A percentile compares a stretch with the other conserved stretches of the same genome.
Conservation (phyloP, 2,797 vertebrate genomes). For the Megaceryle alcyon region DNA sequence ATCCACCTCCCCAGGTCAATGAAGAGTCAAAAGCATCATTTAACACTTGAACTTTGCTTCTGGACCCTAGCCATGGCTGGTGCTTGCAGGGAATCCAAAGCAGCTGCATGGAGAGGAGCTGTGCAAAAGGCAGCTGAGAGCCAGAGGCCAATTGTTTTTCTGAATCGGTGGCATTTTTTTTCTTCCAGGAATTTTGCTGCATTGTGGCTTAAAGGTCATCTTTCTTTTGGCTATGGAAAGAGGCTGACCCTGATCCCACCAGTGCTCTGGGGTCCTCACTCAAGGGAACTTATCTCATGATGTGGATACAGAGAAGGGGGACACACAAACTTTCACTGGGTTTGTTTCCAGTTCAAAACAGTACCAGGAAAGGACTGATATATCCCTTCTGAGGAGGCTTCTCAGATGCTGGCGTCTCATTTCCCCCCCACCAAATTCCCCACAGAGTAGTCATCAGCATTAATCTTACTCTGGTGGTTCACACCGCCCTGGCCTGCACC, state of each 20-base stretch:
- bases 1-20: not conserved
- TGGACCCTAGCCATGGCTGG: not conserved
- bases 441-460: not conserved
- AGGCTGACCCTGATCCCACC: not conserved
- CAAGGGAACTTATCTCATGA: not conserved
- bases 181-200: not conserved
- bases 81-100: slow-evolving; percentile 24
- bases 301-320: not conserved
- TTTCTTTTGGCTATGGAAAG: not conserved
- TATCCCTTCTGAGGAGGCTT: not conserved
- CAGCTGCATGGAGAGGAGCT: not conserved
- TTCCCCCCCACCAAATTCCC: not conserved
- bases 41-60: slow-evolving; percentile 9
- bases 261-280: not conserved
- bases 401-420: not conserved
- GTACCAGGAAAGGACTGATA: not conserved
- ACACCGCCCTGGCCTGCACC: not conserved
- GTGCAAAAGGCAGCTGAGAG: not conserved
- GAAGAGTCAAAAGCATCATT: slow-evolving; percentile 18
- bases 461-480: not conserved
- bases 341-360: not conserved
- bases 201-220: not conserved
- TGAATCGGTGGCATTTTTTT: not conserved
- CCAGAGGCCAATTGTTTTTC: not conserved
- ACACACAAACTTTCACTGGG: not conserved